phyloP scores from a whole-genome alignment of 2,113 vertebrate species.

The Callipepla squamata region DNA sequence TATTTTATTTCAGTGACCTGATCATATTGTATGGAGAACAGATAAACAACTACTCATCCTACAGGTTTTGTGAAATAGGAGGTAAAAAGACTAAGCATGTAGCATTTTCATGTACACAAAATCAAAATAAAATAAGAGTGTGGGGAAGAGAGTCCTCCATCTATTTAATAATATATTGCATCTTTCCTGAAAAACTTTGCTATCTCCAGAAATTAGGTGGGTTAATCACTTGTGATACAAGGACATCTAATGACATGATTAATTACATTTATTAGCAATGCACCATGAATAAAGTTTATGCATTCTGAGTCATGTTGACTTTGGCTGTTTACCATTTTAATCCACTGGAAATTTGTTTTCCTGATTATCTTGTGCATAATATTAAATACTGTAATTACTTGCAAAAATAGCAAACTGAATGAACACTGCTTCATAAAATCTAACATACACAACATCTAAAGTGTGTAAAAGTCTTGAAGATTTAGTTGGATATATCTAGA shows the following conservation, averaged over 20 bases:
- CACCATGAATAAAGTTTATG: background rate
- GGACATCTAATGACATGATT: conserved; percentile 27
- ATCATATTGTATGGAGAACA: background rate
- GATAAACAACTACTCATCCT: conserved; percentile 12
- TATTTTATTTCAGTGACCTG: background rate
- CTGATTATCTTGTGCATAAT: conserved; percentile 57
- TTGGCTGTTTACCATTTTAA: conserved; percentile 55
- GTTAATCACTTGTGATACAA: conserved; percentile 34
- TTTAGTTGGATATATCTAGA: background rate
- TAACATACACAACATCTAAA: conserved; percentile 6
- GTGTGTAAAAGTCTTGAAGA: background rate
- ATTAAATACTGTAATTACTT: conserved; percentile 56
- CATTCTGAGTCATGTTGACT: conserved; percentile 31
- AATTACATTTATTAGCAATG: background rate
- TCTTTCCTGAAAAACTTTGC: conserved; percentile 21
- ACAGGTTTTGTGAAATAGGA: conserved; percentile 12
- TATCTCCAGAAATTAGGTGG: conserved; percentile 22
- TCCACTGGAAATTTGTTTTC: conserved; percentile 43
- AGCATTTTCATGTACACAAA: background rate
- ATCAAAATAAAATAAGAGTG: background rate
- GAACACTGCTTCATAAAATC: conserved; percentile 37
- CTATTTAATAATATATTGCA: background rate
- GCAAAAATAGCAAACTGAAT: conserved; percentile 35
- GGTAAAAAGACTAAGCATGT: background rate
- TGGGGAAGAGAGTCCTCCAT: background rate